Percentiles rank a stretch among this genome's conserved stretches.
phyloP scores from a whole-genome alignment of 2,888 invertebrate genomes.

The Drosophila fulvimacula region DNA sequence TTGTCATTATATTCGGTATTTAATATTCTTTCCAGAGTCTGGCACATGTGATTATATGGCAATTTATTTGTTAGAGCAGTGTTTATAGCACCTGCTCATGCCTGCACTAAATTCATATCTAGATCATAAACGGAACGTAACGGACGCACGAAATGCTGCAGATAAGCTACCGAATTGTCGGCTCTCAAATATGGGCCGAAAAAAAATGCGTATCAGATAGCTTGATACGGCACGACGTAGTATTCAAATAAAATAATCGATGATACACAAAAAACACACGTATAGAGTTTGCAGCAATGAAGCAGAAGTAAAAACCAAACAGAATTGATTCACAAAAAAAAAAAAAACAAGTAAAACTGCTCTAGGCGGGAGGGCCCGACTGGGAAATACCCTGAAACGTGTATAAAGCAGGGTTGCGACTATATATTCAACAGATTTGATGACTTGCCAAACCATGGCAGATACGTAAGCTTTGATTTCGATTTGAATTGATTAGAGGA shows the following conservation, averaged over 20 bases:
- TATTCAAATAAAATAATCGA: constrained; percentile 53
- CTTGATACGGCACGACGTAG: constrained; percentile 28
- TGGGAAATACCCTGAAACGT: neutral
- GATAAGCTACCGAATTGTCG: constrained; percentile 54
- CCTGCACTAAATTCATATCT: constrained; percentile 9
- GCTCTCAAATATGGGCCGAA: constrained; percentile 26
- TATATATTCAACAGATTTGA: too few species aligned
- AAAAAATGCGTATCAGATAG: constrained; percentile 40
- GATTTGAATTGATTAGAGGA: too few species aligned
- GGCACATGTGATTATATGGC: constrained; percentile 40
- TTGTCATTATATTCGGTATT: constrained; percentile 3
- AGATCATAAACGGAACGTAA: constrained; percentile 21
- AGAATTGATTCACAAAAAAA: constrained; percentile 53
- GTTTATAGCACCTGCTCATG: constrained; percentile 16
- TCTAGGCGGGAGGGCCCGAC: neutral
- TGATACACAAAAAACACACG: constrained; percentile 36
- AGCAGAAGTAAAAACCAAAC: constrained; percentile 19
- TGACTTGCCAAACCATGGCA: too few species aligned
- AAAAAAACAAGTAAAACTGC: neutral
- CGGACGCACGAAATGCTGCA: constrained; percentile 19
- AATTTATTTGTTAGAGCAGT: constrained; percentile 39
- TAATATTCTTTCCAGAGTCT: constrained; percentile 5
- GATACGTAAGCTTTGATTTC: too few species aligned
- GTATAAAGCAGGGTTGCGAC: neutral
- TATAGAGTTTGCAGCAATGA: constrained; percentile 13